Conservation (phyloP, 2,113 vertebrate genomes). For the Aptenodytes patagonicus region DNA sequence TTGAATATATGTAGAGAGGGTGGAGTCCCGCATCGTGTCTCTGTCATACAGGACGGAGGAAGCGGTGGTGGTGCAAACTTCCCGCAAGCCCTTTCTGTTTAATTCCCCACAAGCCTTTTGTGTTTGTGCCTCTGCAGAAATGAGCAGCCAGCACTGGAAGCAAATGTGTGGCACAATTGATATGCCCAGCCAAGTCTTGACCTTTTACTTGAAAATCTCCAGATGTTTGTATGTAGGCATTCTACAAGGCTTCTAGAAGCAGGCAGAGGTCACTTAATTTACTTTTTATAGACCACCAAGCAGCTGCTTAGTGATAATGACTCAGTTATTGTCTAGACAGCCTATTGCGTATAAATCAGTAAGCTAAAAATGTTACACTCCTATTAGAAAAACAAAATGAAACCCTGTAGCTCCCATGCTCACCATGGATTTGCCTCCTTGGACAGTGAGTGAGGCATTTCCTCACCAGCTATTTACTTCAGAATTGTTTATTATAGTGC, state of each 20-base stretch:
- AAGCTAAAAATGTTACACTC: neutral
- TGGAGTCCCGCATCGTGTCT: neutral
- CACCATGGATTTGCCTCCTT: neutral
- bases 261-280: neutral
- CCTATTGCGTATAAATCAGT: neutral
- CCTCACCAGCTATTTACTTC: neutral
- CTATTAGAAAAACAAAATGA: slow-evolving; percentile 13
- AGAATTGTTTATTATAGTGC: neutral
- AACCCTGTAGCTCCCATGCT: neutral
- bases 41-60: neutral
- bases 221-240: neutral
- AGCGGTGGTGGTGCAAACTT: neutral
- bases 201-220: neutral
- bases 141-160: neutral
- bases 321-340: neutral
- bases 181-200: neutral
- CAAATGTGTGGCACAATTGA: neutral
- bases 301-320: neutral
- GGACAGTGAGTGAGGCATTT: neutral
- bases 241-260: neutral
- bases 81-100: neutral
- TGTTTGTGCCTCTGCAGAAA: neutral
- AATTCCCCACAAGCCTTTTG: neutral
- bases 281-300: neutral
- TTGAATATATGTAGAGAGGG: neutral